Evolutionary conservation across 2,113 vertebrate genomes (phyloP).

Genomic region (Tor tambroides): DNA sequence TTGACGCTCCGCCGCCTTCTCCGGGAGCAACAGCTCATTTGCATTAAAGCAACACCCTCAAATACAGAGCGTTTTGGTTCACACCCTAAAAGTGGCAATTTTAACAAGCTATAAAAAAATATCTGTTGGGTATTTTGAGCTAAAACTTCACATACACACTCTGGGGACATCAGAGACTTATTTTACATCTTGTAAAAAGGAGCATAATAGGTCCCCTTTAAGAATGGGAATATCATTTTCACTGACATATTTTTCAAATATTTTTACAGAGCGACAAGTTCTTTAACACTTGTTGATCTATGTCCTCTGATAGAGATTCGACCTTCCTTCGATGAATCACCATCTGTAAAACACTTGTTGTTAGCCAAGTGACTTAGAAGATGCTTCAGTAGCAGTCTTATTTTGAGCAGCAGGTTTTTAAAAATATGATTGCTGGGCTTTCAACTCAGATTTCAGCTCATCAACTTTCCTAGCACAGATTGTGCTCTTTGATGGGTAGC

Average conservation of each 20-base stretch:
- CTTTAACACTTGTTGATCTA: neutral
- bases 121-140: too few relatives aligned
- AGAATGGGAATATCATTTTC: neutral
- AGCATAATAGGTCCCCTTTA: too few relatives aligned
- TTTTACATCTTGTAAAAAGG: too few relatives aligned
- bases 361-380: neutral
- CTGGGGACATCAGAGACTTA: too few relatives aligned
- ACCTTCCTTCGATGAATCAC: neutral
- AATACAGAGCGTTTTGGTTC: too few relatives aligned
- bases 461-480: neutral
- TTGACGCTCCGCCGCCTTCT: too few relatives aligned
- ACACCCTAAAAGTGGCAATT: too few relatives aligned
- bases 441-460: neutral
- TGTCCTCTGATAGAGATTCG: neutral
- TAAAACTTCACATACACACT: too few relatives aligned
- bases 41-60: too few relatives aligned
- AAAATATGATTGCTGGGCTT: conserved; percentile 8
- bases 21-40: too few relatives aligned
- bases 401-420: neutral
- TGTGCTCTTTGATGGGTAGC: neutral
- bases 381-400: conserved; percentile 21
- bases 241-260: neutral
- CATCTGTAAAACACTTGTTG: conserved; percentile 29
- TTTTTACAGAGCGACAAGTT: neutral
- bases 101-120: too few relatives aligned